Evolutionary conservation across 2,888 invertebrate genomes (phyloP).

Genomic region (Sphaerophoria rueppellii): DNA sequence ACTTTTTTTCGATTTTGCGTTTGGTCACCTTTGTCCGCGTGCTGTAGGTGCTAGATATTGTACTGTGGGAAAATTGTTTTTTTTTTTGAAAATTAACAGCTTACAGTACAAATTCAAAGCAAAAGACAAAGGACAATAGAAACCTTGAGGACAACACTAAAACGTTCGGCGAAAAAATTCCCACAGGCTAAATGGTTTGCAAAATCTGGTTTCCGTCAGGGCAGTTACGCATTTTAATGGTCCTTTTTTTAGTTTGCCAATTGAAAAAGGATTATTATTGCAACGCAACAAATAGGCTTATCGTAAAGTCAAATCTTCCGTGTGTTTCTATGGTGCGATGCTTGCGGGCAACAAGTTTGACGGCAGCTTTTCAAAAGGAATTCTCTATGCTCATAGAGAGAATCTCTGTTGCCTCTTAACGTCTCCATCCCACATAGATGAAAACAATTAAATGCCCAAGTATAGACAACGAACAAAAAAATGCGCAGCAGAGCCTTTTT

Average conservation of each 20-base stretch:
- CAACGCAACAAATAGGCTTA: slow-evolving; percentile 67
- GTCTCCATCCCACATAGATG: slow-evolving; percentile 66
- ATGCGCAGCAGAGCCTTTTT: slow-evolving; percentile 8
- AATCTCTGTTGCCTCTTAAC: slow-evolving; percentile 57
- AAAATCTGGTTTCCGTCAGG: slow-evolving; percentile 60
- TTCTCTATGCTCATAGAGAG: slow-evolving; percentile 39
- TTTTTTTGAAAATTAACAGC: no score
- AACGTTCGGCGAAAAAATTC: slow-evolving; percentile 23
- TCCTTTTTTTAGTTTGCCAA: slow-evolving; percentile 32
- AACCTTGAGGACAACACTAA: slow-evolving; percentile 3
- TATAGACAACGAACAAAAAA: slow-evolving; percentile 25
- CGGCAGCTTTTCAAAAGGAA: slow-evolving; percentile 28
- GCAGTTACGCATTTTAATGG: slow-evolving; percentile 52
- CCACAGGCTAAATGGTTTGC: slow-evolving; percentile 54
- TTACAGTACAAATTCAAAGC: slow-evolving; percentile 8
- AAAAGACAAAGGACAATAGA: neutral
- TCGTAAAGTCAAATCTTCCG: slow-evolving; percentile 62
- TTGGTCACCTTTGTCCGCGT: no score
- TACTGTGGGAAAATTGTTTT: no score
- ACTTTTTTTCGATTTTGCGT: neutral
- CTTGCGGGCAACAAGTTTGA: neutral
- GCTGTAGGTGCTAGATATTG: no score
- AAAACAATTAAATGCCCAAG: slow-evolving; percentile 69
- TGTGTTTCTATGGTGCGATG: slow-evolving; percentile 10
- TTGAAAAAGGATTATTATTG: slow-evolving; percentile 59